Conservation (phyloP, 2,113 vertebrate genomes). For the Cochlearius cochlearius region DNA sequence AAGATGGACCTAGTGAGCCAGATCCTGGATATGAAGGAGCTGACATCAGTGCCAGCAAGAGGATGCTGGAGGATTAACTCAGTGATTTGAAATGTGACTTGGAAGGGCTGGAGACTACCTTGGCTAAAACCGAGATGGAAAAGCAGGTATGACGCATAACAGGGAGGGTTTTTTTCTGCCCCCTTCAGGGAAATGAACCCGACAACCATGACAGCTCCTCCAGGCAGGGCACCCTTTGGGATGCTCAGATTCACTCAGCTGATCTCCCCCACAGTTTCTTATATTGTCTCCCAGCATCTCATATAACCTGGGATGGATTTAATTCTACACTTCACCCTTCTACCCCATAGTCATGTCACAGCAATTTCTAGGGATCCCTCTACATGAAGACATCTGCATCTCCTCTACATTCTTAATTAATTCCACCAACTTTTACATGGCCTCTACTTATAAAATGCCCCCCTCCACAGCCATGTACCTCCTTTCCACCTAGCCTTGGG, state of each 20-base stretch:
- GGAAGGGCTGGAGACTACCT: conserved; percentile 44
- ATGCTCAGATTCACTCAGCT: not conserved
- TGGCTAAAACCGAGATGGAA: conserved; percentile 59
- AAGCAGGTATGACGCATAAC: conserved; percentile 19
- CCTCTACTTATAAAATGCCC: not conserved
- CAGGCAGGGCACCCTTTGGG: not conserved
- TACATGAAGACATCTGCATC: not conserved
- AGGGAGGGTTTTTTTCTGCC: not conserved
- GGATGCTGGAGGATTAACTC: conserved; percentile 43
- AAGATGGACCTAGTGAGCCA: conserved; percentile 49
- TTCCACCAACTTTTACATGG: not conserved
- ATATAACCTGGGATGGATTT: not conserved
- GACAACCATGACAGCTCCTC: not conserved
- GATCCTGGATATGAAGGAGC: not conserved
- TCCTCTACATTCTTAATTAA: not conserved
- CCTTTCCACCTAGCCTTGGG: not conserved
- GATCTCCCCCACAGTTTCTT: not conserved
- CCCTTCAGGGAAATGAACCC: not conserved
- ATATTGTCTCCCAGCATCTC: not conserved
- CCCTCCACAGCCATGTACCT: not conserved
- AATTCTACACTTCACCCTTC: not conserved
- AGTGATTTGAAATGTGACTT: conserved; percentile 44
- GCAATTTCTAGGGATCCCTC: not conserved
- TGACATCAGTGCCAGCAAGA: not conserved
- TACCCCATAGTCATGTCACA: not conserved